Percentiles rank a stretch among this genome's conserved stretches.
Evolutionary conservation across 2,888 invertebrate species (phyloP).

Genomic region (Polymixis flavicincta): DNA sequence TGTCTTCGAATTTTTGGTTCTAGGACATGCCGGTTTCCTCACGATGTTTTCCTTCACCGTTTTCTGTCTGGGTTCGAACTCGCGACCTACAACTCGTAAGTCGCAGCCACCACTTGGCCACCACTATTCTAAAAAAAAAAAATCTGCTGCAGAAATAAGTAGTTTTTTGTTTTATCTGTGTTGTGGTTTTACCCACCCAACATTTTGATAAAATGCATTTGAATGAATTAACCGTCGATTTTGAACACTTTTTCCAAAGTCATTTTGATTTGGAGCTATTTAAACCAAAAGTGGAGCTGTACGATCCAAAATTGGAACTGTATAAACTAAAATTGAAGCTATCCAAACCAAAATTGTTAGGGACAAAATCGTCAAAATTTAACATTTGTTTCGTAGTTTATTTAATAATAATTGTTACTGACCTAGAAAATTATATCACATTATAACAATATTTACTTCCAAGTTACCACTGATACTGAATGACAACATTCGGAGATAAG

Average conservation of each 20-base stretch:
- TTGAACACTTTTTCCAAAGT: neutral
- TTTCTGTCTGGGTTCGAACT: too few species aligned
- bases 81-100: too few species aligned
- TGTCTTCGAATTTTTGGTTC: too few species aligned
- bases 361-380: neutral
- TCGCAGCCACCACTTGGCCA: too few species aligned
- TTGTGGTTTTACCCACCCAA: neutral
- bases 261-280: neutral
- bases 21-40: too few species aligned
- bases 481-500: conserved; percentile 44
- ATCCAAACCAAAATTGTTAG: neutral
- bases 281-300: neutral
- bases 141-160: too few species aligned
- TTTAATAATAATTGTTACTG: conserved; percentile 18
- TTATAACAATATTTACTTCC: conserved; percentile 35
- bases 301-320: neutral
- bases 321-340: too few species aligned
- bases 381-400: neutral
- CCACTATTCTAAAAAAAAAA: too few species aligned
- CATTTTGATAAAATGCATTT: neutral
- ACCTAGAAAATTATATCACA: conserved; percentile 51
- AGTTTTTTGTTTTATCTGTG: neutral
- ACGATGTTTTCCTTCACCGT: too few species aligned
- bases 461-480: conserved; percentile 37
- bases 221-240: neutral